Base-by-base conservation (phyloP, 2,888 invertebrate genomes). In the Synergus japonicus region DNA sequence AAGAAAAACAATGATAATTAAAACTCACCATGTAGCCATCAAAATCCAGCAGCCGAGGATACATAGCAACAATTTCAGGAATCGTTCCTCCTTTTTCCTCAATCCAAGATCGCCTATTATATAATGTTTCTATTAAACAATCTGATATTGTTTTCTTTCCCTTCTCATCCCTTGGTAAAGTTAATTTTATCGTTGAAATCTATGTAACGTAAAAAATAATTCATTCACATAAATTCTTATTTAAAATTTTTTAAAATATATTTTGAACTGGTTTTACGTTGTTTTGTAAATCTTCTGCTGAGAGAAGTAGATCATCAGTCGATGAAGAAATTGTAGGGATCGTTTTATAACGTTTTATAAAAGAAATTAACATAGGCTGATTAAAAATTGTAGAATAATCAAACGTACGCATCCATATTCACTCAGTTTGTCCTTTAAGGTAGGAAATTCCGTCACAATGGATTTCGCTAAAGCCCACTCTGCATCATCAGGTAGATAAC, bases 331-430 rank as follows among this genome's bases (percentile, higher is more conserved):
- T 49, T 49, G 4, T 49, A 49, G 49, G 49, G 49, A 4, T 15
- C 0, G n/a, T n/a, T n/a, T n/a, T n/a, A 49, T 49, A 49, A 49
- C 15, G 49, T 49, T 15, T 49, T 49, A 15, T 15, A 49, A 49
- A 78, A 77, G 7, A 66, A 46, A 41, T 37, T 29, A 64, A 15
- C 29, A 18, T 64, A 29, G 37, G 2, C 12, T 37, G 0, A 64
- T 13, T 64, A 29, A 64, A 64, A 64, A 22, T 29, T 29, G 4
- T 0, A 64, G 15, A 49, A 49, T 15, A 49, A 49, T 49, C 15
- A 13, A 65, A 49, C 58, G 49, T 54, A 78, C 78, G n/a, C 60
- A 78, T 22, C 67, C 78, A 69, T 18, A 44, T 54, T 69, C 69
- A 58, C 58, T n/a, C 4, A n/a, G 2, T 15, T 58, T 64, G 13